Evolutionary conservation across 1,140 invertebrate species (phyloP).

Genomic region (Nylanderia fulva): DNA sequence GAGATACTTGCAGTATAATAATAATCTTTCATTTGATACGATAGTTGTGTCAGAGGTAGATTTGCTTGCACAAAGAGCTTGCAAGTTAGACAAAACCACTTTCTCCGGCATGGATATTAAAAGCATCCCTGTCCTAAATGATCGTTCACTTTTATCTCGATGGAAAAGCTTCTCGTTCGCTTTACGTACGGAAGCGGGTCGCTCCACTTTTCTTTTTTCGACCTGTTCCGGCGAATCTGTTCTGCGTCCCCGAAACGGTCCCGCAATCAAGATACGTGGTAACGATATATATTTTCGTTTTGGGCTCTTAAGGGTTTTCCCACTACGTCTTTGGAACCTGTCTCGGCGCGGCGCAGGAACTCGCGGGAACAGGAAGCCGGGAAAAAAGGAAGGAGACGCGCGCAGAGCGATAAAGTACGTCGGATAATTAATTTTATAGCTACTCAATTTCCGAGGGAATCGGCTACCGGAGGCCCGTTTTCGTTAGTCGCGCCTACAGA

Average conservation of each 20-base stretch:
- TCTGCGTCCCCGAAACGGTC: not conserved
- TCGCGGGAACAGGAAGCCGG: slow-evolving; percentile 8
- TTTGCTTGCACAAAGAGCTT: not conserved
- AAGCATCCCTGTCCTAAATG: slow-evolving; percentile 16
- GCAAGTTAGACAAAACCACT: slow-evolving; percentile 21
- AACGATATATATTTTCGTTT: slow-evolving; percentile 61
- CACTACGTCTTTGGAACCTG: slow-evolving; percentile 12
- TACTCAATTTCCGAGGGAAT: slow-evolving; percentile 86
- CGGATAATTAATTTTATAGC: slow-evolving; percentile 87
- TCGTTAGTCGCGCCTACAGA: slow-evolving; percentile 79
- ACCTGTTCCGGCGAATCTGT: slow-evolving; percentile 39
- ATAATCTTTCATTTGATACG: not conserved
- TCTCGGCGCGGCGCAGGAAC: slow-evolving; percentile 13
- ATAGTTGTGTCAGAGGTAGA: not conserved
- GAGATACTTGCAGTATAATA: not conserved
- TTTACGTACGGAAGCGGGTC: slow-evolving; percentile 25
- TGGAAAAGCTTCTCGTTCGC: slow-evolving; percentile 5
- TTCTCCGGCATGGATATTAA: slow-evolving; percentile 10
- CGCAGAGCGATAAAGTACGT: slow-evolving; percentile 82
- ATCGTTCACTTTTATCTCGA: slow-evolving; percentile 12
- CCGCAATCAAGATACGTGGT: slow-evolving; percentile 31
- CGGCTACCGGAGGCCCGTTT: slow-evolving; percentile 84
- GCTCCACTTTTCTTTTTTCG: slow-evolving; percentile 10
- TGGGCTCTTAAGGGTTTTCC: slow-evolving; percentile 56
- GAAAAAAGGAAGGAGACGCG: slow-evolving; percentile 38